Base-by-base conservation (phyloP, 2,797 vertebrate species). In the Erethizon dorsatum region DNA sequence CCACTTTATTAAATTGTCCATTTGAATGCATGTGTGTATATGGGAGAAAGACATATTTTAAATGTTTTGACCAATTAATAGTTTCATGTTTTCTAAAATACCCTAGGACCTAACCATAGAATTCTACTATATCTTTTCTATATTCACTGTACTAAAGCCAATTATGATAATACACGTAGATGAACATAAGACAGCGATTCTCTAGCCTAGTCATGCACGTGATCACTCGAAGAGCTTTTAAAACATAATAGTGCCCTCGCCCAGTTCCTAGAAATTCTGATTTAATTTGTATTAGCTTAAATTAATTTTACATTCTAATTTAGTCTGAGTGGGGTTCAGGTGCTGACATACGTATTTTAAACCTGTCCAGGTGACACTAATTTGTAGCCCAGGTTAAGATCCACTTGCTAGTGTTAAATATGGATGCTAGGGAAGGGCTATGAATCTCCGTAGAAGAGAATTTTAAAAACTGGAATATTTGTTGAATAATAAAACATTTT, bases 301-400 rank as follows among this genome's bases (percentile, higher is more conserved):
- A 85, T 69, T 88, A 59, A 71, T 88, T 84, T 80, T 59, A 90
- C 91, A 61, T 86, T 89, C 41, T 45, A 91, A 83, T 67, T 83
- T 94, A 93, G 15, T 65, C 33, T 79, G n/a, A 95, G 8, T 26
- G n/a, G 33, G n/a, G 26, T 22, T 28, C 31, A 41, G 37, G 20
- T 54, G 52, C 67, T 33, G 11, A 47, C 12, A 37, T 5, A 90
- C 1, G 6, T 37, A 88, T 73, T 97, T 77, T 63, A 78, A 87
- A 84, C 31, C 24, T 83, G 24, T 47, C 6, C 33, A 6, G 1
- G 20, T 22, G 13, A 88, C 61, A 82, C 9, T 83, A 50, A 84
- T 69, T 80, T 94, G 41, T 20, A 65, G 5, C 10, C 11, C 54
- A 59, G 5, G 20, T 88, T 63, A 33, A 88, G 26, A 92, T 52